Evolutionary conservation across 2,888 invertebrate genomes (phyloP), one percentile per base, ranked within the genome.

Genomic region (Campoplex nolae): DNA sequence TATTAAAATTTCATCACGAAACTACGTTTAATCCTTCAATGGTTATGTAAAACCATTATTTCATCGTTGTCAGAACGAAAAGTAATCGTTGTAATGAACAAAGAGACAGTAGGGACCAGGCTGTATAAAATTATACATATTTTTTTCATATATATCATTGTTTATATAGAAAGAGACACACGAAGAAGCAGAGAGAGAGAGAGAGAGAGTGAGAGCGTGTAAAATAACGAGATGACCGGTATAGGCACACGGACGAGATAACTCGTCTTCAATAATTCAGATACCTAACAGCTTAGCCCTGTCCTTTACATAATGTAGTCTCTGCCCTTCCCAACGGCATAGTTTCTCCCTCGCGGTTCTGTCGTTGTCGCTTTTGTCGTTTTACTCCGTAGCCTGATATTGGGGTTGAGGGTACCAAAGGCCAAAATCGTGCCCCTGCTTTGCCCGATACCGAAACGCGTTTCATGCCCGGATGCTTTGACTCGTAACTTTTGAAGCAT

Each of bases 281-380:
- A 87, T 89, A 93, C 92, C 93, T 94, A 94, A 94, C 94, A 94
- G 94, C 94, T 94, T 94, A 94, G 94, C 93, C 93, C 92, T 94
- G 94, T 94, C 93, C 93, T 92, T 92, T 94, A 92, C 94, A 94
- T 94, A 94, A 94, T 94, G 94, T 91, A 94, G 92, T 91, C 92
- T 89, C 90, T 91, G 89, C 48, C 84, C 84, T 84, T 88, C 86
- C 87, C 88, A 80, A 70, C 48, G 78, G 82, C 80, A 85, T 83
- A 51, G 88, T 86, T 83, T 83, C 80, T 87, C 88, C 88, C 89
- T 83, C 83, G 87, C 83, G 88, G 71, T 79, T 75, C 70, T 83
- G 62, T 84, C 83, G 78, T 83, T 56, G 74, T 38, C 48, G 54
- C 76, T 68, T 78, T 73, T 73, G 73, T 74, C 74, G 83, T 70